Evolutionary conservation across 2,113 vertebrate genomes (phyloP).

Genomic region (Odontesthes bonariensis): DNA sequence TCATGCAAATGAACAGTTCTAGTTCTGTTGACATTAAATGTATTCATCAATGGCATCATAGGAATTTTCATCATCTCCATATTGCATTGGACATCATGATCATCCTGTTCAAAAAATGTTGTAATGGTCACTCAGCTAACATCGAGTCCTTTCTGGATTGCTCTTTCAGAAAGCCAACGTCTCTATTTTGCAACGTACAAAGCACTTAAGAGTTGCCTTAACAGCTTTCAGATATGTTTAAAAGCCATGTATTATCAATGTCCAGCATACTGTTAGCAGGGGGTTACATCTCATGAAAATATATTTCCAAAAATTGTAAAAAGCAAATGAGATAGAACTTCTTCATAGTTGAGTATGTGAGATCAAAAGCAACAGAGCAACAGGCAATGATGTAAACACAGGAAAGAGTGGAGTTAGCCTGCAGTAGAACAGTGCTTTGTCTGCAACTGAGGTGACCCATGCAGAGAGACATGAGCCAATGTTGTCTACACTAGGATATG

Average conservation of each 20-base stretch:
- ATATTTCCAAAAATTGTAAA: conserved; percentile 74
- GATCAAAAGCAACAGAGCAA: conserved; percentile 86
- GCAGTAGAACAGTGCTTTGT: conserved; percentile 68
- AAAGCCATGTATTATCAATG: conserved; percentile 69
- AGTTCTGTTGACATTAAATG: conserved; percentile 71
- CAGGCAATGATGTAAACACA: conserved; percentile 77
- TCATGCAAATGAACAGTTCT: conserved; percentile 91
- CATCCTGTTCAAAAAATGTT: conserved; percentile 47
- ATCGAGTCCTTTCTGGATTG: conserved; percentile 56
- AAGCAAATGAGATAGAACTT: conserved; percentile 75
- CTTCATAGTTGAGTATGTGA: conserved; percentile 68
- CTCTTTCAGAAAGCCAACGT: conserved; percentile 64
- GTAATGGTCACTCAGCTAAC: conserved; percentile 54
- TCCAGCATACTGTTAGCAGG: conserved; percentile 67
- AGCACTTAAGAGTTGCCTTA: conserved; percentile 75
- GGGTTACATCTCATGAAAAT: conserved; percentile 76
- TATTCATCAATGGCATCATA: conserved; percentile 72
- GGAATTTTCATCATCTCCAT: conserved; percentile 71
- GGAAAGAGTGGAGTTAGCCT: conserved; percentile 64
- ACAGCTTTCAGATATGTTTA: conserved; percentile 74
- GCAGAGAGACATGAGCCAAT: conserved; percentile 74
- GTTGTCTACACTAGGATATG: conserved; percentile 68
- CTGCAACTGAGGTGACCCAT: conserved; percentile 75
- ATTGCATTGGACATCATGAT: conserved; percentile 73
- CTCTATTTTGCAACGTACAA: conserved; percentile 80